Evolutionary conservation across 2,113 vertebrate genomes (phyloP).

Genomic region (Hippocampus guttulatus): DNA sequence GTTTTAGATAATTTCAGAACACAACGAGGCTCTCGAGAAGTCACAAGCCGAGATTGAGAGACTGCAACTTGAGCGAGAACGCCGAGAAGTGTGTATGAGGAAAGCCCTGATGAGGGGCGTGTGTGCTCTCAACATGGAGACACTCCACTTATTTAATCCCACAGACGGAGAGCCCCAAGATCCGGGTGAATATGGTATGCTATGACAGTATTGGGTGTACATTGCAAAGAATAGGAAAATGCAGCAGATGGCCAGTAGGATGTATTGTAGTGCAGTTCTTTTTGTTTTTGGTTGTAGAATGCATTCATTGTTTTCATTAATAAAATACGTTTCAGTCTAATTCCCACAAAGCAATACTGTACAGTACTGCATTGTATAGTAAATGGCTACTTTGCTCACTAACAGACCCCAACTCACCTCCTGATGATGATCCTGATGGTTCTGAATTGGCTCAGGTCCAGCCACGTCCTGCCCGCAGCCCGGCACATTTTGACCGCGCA

Average conservation of each 20-base stretch:
- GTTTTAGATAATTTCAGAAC: constrained; percentile 31
- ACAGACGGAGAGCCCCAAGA: constrained; percentile 60
- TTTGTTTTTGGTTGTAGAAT: neutral
- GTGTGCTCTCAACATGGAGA: constrained; percentile 92
- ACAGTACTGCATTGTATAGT: neutral
- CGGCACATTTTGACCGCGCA: constrained; percentile 63
- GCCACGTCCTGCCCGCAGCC: constrained; percentile 41
- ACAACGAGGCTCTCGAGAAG: constrained; percentile 69
- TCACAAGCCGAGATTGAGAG: constrained; percentile 80
- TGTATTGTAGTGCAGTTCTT: neutral
- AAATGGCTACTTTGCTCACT: neutral
- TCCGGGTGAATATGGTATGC: constrained; percentile 53
- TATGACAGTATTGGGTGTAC: neutral
- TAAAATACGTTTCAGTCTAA: neutral
- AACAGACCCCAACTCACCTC: constrained; percentile 62
- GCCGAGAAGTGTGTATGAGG: constrained; percentile 89
- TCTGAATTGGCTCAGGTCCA: constrained; percentile 56
- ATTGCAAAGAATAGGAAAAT: neutral
- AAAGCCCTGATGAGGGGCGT: constrained; percentile 97
- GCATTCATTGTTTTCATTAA: neutral
- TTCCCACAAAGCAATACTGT: neutral
- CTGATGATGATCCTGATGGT: constrained; percentile 60
- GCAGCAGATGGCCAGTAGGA: neutral
- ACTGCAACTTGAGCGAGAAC: constrained; percentile 80
- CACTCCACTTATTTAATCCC: constrained; percentile 86